Evolutionary conservation across 2,113 vertebrate genomes (phyloP), one percentile per base, ranked within the genome.

Genomic region (Poeciliopsis prolifica): DNA sequence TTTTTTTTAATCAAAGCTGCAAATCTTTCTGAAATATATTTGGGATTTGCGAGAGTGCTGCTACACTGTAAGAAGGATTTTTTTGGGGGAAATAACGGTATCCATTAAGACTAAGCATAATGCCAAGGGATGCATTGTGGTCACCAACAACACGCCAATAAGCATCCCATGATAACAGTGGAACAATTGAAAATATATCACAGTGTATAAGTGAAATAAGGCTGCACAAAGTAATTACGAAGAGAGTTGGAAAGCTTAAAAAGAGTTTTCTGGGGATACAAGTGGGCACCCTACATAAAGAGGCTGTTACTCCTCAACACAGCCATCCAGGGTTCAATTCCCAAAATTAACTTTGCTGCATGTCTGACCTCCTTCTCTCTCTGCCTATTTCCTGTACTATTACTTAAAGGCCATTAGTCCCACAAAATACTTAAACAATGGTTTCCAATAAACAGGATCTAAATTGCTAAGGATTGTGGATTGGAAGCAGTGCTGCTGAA

Each of bases 21-120:
- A 54, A 61, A 72, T 62, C 30, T 65, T 68, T 67, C 24, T 37
- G 79, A 3, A 7, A 67, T 66, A 62, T 61, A 87, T 58, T 74
- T 72, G 28, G 33, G 31, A 15, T 81, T 71, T 31, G 33, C 24
- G 48, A 44, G 35, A 64, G 44, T 77, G 48, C 37, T 35, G 40
- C 24, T 67, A 0, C 1, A 68, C 61, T 24, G 51, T n/a, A n/a
- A 58, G n/a, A n/a, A 58, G 4, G 9, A 58, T n/a, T 10, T 28
- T 28, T 58, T 58, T 58, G 24, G 51, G n/a, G 51, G 10, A 24
- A n/a, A 3, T 24, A 6, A 58, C 17, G n/a, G 6, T 11, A 58
- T 48, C 17, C 44, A 3, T 54, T 24, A 54, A 24, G 19, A 24
- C 19, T 22, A 24, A 54, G 5, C 17, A 54, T 24, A 54, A 54